Conservation (phyloP, 2,797 vertebrate genomes). For the Cynodonichthys magdalenae region DNA sequence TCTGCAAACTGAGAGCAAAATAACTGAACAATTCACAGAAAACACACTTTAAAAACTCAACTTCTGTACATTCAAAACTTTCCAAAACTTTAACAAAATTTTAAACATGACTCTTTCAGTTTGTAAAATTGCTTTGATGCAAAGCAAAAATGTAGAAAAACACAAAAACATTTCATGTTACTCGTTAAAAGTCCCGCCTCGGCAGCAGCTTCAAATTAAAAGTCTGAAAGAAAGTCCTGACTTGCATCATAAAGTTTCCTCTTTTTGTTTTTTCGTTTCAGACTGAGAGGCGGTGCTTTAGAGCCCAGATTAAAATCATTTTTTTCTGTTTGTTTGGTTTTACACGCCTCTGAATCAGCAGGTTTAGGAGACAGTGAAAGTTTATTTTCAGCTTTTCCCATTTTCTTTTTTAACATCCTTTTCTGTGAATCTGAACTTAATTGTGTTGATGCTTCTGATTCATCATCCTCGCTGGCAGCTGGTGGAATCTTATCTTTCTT, state of each 20-base stretch:
- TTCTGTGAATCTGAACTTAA: background rate
- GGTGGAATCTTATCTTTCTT: conserved; percentile 12
- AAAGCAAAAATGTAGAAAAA: too few relatives aligned
- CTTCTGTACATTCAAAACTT: too few relatives aligned
- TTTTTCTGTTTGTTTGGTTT: background rate
- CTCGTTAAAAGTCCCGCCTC: too few relatives aligned
- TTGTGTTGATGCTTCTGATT: background rate
- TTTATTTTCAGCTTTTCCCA: background rate
- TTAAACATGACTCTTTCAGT: too few relatives aligned
- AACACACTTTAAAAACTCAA: too few relatives aligned
- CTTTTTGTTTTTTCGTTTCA: conserved; percentile 8
- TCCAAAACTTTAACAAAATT: too few relatives aligned
- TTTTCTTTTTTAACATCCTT: conserved; percentile 16
- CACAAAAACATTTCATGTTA: too few relatives aligned
- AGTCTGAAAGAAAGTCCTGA: conserved; percentile 11
- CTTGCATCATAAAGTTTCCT: conserved; percentile 22
- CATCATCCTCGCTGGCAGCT: background rate
- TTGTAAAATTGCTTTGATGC: too few relatives aligned
- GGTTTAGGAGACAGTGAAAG: background rate
- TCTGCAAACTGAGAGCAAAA: too few relatives aligned
- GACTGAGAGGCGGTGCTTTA: background rate
- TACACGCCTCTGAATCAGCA: background rate
- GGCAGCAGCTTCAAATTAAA: too few relatives aligned
- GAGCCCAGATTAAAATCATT: background rate
- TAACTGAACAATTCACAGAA: too few relatives aligned